A percentile compares a stretch with the other conserved stretches of the same genome.
phyloP scores from a whole-genome alignment of 1,140 invertebrate genomes.

The Danaus melanippus region DNA sequence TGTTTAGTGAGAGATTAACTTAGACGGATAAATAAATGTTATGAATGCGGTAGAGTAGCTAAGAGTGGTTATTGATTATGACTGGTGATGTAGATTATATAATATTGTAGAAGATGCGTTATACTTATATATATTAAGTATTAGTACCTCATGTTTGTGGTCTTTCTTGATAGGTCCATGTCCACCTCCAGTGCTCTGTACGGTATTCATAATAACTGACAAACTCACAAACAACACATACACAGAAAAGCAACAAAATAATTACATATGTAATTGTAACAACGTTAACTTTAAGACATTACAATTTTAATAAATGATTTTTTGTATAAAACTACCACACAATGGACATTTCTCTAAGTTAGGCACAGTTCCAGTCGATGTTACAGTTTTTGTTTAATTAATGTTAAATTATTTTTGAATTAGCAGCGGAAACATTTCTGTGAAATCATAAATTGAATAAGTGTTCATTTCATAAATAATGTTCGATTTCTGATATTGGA shows the following conservation, averaged over 20 bases:
- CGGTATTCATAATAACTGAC: slow-evolving; percentile 55
- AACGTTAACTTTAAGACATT: no score
- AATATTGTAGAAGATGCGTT: no score
- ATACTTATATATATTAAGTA: not conserved
- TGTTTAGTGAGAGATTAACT: no score
- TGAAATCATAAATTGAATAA: no score
- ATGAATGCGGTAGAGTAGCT: no score
- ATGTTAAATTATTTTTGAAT: not conserved
- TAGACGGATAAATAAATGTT: no score
- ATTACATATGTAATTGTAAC: slow-evolving; percentile 1
- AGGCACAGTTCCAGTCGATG: slow-evolving; percentile 33
- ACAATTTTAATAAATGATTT: not conserved
- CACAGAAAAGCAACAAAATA: slow-evolving; percentile 11
- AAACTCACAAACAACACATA: slow-evolving; percentile 7
- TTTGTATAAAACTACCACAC: slow-evolving; percentile 26
- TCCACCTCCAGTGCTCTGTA: slow-evolving; percentile 60
- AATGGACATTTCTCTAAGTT: slow-evolving; percentile 41
- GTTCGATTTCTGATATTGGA: no score
- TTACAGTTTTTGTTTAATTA: slow-evolving; percentile 12
- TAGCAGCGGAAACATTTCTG: no score
- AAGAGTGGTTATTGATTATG: no score
- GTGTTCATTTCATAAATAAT: no score
- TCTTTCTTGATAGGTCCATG: slow-evolving; percentile 66
- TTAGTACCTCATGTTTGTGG: slow-evolving; percentile 58
- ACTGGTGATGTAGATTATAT: no score